Evolutionary conservation across 2,888 invertebrate genomes (phyloP).

Genomic region (Salticus scenicus): DNA sequence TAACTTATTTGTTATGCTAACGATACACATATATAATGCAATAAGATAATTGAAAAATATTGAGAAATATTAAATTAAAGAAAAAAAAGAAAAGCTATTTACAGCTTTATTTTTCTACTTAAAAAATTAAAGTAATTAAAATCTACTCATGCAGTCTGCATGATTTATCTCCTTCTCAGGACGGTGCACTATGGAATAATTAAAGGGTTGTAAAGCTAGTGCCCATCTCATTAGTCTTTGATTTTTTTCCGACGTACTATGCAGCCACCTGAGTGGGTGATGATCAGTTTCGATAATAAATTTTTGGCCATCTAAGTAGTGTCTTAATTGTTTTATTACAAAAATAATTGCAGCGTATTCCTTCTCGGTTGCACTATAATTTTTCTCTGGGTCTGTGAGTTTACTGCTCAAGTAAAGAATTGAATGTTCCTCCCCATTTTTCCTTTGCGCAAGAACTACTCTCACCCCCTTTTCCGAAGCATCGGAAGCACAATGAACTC

Average conservation of each 20-base stretch:
- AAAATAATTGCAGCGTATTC: constrained; percentile 2
- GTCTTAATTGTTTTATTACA: not conserved
- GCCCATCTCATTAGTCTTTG: constrained; percentile 13
- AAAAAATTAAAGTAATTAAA: too few species aligned
- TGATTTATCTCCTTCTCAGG: constrained; percentile 2
- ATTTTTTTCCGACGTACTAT: not conserved
- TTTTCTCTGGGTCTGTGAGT: not conserved
- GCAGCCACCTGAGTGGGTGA: constrained; percentile 16
- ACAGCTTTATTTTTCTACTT: too few species aligned
- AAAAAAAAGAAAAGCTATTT: too few species aligned
- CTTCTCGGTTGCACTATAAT: constrained; percentile 15
- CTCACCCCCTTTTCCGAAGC: not conserved
- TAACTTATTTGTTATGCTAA: too few species aligned
- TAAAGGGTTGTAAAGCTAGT: constrained; percentile 5
- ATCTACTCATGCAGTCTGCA: not conserved
- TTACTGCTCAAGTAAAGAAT: constrained; percentile 3
- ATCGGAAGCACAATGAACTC: constrained; percentile 5
- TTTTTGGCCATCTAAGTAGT: constrained; percentile 18
- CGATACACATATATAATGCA: too few species aligned
- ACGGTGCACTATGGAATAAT: not conserved
- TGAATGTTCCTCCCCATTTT: not conserved
- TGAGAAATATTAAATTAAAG: too few species aligned
- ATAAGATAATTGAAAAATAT: too few species aligned
- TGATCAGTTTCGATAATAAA: constrained; percentile 24
- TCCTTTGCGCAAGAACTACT: constrained; percentile 3